These are phyloP conservation scores for Caenorhabditis elegans DNA, from an alignment of 1,140 invertebrate genomes.

Conservation along the genomic window DNA sequence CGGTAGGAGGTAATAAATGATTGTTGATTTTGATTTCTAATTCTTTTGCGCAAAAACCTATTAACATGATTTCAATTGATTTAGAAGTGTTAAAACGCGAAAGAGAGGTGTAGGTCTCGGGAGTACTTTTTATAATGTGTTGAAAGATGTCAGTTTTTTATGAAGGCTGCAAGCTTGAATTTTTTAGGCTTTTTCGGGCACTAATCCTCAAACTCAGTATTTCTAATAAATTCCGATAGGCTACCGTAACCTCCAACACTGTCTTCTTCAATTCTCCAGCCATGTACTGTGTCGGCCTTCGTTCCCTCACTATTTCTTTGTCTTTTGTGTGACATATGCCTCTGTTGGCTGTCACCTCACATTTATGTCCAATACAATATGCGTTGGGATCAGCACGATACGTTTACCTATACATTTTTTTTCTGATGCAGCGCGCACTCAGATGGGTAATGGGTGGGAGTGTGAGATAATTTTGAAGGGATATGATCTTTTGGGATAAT, in stretches of 20 bases:
- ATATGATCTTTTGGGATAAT: too few species aligned
- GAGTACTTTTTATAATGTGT: background rate
- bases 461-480: background rate
- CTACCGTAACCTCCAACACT: background rate
- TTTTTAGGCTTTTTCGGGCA: too few species aligned
- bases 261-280: background rate
- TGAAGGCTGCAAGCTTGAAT: too few species aligned
- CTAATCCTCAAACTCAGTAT: background rate
- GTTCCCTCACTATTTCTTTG: constrained; percentile 13
- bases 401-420: constrained; percentile 30
- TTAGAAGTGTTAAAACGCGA: constrained; percentile 11
- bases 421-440: background rate
- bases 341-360: constrained; percentile 28
- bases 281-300: constrained; percentile 14
- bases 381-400: constrained; percentile 22
- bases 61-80: background rate
- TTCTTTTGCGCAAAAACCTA: background rate
- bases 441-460: background rate
- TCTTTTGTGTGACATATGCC: constrained; percentile 29
- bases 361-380: constrained; percentile 30
- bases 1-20: constrained; percentile 26
- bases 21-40: background rate
- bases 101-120: background rate
- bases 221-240: background rate
- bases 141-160: background rate